These are phyloP conservation scores for Belonocnema kinseyi DNA, from an alignment of 1,140 invertebrate genomes.

Conservation along the genomic window DNA sequence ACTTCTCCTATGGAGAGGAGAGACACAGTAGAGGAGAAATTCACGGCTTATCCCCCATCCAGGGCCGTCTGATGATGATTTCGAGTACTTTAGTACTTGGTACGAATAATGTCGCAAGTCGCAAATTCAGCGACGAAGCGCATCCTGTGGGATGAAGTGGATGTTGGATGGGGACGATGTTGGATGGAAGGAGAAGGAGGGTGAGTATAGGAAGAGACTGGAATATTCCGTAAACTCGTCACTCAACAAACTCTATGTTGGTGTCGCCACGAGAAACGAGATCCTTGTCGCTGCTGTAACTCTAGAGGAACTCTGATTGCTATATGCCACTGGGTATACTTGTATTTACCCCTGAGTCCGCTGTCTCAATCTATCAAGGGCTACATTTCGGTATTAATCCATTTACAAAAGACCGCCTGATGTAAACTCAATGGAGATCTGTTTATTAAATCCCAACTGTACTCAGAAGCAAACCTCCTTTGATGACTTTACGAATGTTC, in stretches of 20 bases:
- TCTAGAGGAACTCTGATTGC: constrained; percentile 50
- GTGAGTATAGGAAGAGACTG: not conserved
- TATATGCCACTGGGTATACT: constrained; percentile 39
- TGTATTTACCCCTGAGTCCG: constrained; percentile 21
- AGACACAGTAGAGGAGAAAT: constrained; percentile 37
- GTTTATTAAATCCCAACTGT: not conserved
- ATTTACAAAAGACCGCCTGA: constrained; percentile 27
- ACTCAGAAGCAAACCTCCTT: not conserved
- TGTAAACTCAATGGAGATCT: constrained; percentile 25
- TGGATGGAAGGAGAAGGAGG: constrained; percentile 4
- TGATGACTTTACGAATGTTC: constrained; percentile 37
- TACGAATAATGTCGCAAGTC: constrained; percentile 37
- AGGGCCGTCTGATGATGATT: constrained; percentile 31
- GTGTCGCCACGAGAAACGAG: constrained; percentile 35
- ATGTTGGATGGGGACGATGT: constrained; percentile 39
- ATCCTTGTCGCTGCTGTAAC: constrained; percentile 25
- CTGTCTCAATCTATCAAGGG: constrained; percentile 42
- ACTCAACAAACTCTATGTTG: constrained; percentile 37
- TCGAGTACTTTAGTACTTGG: constrained; percentile 40
- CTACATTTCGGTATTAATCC: constrained; percentile 45
- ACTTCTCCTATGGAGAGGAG: not conserved
- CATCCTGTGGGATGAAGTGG: constrained; percentile 44
- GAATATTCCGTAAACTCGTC: constrained; percentile 30
- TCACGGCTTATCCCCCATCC: constrained; percentile 36
- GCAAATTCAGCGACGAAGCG: constrained; percentile 35